Percentiles rank a stretch among this genome's conserved stretches.
phyloP scores from a whole-genome alignment of 2,113 vertebrate genomes.

The Formicarius rufipectus region DNA sequence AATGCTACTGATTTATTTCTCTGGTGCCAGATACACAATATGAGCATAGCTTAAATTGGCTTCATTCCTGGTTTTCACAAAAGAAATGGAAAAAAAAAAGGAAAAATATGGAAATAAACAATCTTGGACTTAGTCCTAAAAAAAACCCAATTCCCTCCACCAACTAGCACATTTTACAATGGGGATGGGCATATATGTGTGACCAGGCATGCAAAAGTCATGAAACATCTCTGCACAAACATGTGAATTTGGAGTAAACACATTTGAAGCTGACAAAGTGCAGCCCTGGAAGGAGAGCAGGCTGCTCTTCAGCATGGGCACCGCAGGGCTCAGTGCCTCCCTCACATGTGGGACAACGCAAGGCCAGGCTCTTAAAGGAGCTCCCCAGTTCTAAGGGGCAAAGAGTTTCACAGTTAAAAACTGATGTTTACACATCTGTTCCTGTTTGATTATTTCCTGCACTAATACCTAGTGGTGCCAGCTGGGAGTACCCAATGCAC shows the following conservation, averaged over 20 bases:
- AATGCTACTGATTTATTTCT: slow-evolving; percentile 36
- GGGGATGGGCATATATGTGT: not conserved
- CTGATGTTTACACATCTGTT: fast-evolving
- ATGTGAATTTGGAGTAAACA: not conserved
- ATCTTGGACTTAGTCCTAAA: not conserved
- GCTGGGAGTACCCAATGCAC: not conserved
- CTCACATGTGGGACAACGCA: not conserved
- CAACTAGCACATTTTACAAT: not conserved
- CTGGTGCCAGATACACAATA: slow-evolving; percentile 16
- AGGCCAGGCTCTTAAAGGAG: not conserved
- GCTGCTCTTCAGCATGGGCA: fast-evolving
- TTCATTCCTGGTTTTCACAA: not conserved
- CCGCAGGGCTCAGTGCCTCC: not conserved
- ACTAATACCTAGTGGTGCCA: not conserved
- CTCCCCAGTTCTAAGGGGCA: not conserved
- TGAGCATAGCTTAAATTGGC: not conserved
- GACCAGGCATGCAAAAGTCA: not conserved
- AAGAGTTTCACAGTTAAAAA: not conserved
- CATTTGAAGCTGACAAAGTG: not conserved
- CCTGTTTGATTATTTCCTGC: not conserved
- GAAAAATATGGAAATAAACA: not conserved
- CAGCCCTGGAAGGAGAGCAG: not conserved
- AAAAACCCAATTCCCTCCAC: not conserved
- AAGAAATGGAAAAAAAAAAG: not conserved
- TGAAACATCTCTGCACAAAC: not conserved